Conservation (phyloP, 2,113 vertebrate genomes). For the Nothoprocta pentlandii region DNA sequence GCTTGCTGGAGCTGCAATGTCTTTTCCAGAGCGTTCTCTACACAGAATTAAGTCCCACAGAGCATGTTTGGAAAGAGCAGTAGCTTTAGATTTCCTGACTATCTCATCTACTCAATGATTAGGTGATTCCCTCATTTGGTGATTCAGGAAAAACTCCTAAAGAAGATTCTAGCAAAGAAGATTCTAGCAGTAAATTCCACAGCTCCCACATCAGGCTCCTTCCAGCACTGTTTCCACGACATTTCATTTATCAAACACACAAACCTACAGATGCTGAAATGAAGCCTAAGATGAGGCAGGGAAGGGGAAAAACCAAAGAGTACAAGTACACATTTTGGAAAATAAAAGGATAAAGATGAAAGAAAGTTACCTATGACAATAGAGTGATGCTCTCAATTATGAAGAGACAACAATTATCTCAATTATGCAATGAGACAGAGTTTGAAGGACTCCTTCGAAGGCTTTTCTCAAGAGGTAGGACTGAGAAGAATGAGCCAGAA, state of each 20-base stretch:
- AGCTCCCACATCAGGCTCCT: background rate
- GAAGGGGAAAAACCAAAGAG: background rate
- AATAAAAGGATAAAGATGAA: background rate
- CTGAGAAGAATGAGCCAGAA: background rate
- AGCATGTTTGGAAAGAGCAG: background rate
- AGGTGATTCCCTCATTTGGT: background rate
- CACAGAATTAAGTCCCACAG: background rate
- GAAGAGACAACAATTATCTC: background rate
- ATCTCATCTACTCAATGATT: background rate
- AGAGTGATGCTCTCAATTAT: background rate
- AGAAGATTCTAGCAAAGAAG: background rate
- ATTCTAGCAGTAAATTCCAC: background rate
- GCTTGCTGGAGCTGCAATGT: background rate
- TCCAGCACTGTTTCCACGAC: background rate
- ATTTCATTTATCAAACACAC: background rate
- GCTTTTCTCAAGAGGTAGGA: background rate
- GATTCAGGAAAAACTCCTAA: background rate
- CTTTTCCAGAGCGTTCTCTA: background rate
- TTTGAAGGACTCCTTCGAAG: background rate
- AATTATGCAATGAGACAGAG: fast-evolving
- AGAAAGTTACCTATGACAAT: background rate
- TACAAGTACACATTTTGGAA: background rate
- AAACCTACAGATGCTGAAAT: background rate
- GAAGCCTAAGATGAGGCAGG: background rate
- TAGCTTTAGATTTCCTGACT: background rate